These are phyloP conservation scores for Piezodorus guildinii DNA, from an alignment of 1,140 invertebrate species.

Conservation along the genomic window DNA sequence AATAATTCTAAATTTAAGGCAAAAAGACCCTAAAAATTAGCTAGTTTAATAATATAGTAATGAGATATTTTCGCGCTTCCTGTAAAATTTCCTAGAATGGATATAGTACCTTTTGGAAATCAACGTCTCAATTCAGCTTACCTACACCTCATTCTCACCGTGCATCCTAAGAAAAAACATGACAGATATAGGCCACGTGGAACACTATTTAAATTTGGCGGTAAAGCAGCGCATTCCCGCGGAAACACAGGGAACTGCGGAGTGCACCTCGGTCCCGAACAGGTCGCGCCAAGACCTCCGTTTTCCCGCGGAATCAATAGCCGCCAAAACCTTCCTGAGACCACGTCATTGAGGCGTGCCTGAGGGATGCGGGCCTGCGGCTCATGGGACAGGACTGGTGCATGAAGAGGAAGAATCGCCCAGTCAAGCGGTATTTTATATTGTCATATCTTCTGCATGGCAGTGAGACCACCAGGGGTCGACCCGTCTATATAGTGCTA, in stretches of 20 bases:
- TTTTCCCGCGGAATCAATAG: conserved; percentile 8
- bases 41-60: too few relatives aligned
- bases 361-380: neutral
- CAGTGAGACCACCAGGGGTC: too few relatives aligned
- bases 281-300: neutral
- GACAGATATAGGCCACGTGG: neutral
- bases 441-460: neutral
- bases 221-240: neutral
- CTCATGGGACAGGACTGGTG: conserved; percentile 13
- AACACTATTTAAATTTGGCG: neutral
- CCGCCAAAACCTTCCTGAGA: neutral
- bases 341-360: neutral
- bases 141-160: too few relatives aligned
- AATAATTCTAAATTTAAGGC: too few relatives aligned
- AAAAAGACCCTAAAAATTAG: too few relatives aligned
- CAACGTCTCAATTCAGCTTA: too few relatives aligned
- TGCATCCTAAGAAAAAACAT: too few relatives aligned
- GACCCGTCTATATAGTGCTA: too few relatives aligned
- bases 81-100: too few relatives aligned
- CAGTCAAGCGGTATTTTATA: conserved; percentile 4
- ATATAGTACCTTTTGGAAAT: too few relatives aligned
- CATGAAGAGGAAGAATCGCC: conserved; percentile 8
- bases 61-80: too few relatives aligned
- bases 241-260: neutral
- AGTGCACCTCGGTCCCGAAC: neutral